Percentiles rank a stretch among this genome's conserved stretches.
These are phyloP conservation scores for Enhydra lutris DNA, from an alignment of 2,113 vertebrate genomes.

Conservation along the genomic window DNA sequence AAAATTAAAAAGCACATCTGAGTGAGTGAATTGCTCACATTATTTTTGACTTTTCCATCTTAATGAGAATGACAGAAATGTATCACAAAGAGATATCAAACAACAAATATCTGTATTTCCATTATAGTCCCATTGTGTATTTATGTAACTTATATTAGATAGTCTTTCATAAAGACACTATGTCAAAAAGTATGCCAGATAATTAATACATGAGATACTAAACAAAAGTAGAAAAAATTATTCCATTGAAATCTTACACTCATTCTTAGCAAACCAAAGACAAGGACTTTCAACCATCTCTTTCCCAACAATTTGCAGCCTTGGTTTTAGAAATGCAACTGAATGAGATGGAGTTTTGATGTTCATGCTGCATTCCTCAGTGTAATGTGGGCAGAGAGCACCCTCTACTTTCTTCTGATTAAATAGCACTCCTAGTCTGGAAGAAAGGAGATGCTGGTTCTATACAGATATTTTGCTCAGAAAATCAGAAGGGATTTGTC, in stretches of 20 bases:
- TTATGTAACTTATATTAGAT: background rate
- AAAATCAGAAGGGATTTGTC: conserved; percentile 90
- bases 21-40: background rate
- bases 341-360: conserved; percentile 37
- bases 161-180: background rate
- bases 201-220: background rate
- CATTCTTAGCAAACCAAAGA: conserved; percentile 43
- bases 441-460: conserved; percentile 75
- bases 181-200: background rate
- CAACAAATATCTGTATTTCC: background rate
- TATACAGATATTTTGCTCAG: conserved; percentile 85
- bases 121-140: background rate
- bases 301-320: conserved; percentile 18
- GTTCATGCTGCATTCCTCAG: conserved; percentile 72
- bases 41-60: background rate
- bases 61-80: background rate
- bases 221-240: background rate
- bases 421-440: conserved; percentile 84
- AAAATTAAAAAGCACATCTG: background rate
- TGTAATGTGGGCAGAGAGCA: conserved; percentile 88
- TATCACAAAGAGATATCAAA: background rate
- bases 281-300: background rate
- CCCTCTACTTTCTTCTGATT: conserved; percentile 90
- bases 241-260: background rate
- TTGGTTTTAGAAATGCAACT: conserved; percentile 49